Base-by-base conservation (phyloP, 2,113 vertebrate genomes). In the Dendrocopos noguchii region DNA sequence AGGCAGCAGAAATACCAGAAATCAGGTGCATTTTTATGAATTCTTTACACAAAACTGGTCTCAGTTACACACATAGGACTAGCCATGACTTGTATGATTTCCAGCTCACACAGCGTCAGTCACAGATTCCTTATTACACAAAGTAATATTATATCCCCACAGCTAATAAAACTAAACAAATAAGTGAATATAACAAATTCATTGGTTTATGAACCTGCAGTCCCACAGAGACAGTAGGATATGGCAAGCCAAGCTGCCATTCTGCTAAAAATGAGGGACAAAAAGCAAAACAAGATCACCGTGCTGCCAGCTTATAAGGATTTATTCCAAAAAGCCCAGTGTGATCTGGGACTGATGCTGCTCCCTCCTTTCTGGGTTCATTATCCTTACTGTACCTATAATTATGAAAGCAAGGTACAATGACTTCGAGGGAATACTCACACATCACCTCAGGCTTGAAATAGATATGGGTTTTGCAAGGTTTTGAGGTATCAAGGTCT, bases 181-280 rank as follows among this genome's bases (percentile, higher is more conserved):
- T 92, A 84, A 61, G 65, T 75, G 84, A 90, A 61, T 65, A 83
- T 94, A 83, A 94, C 90, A 87, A 82, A 96, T 94, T 92, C 79
- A 50, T 61, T 72, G 68, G 16, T 92, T 94, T 95, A 90, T 88
- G 89, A 92, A 90, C 93, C 59, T 61, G 57, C 52, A 68, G 73
- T 80, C 85, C 71, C 84, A 60, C 53, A 65, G 91, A 91, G 82
- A 29, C 57, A 44, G 60, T 4, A 42, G 29, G n/a, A 78, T 80
- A 80, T 11, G 11, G 52, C 55, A 93, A 66, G 47, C n/a, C 59
- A 91, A 66, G 65, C 66, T 52, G 29, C 9, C 1, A 6, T 68
- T 52, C 77, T 83, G 60, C 44, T 89, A 74, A 80, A 89, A 84
- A 2, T 25, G 36, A 67, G 67, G 61, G n/a, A 65, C 64, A 73